phyloP scores from a whole-genome alignment of 2,888 invertebrate species.

The Quadroppia sp. region DNA sequence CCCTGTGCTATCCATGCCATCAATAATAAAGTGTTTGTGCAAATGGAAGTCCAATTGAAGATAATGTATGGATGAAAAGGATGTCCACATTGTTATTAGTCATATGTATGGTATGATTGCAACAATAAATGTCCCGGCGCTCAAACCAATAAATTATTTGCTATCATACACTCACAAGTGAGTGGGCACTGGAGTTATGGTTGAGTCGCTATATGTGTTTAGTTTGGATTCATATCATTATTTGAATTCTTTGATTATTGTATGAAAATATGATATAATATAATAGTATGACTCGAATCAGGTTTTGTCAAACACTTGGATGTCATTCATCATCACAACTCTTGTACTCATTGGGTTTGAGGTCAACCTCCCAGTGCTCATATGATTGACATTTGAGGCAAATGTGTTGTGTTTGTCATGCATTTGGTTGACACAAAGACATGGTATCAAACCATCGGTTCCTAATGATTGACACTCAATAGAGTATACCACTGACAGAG shows the following conservation, averaged over 20 bases:
- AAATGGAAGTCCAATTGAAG: not conserved
- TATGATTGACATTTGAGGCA: slow-evolving; percentile 4
- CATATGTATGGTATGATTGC: not conserved
- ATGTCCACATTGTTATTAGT: slow-evolving; percentile 10
- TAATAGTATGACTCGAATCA: slow-evolving; percentile 1
- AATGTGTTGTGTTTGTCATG: slow-evolving; percentile 16
- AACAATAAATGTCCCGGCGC: not conserved
- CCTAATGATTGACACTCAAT: not conserved
- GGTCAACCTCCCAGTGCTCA: not conserved
- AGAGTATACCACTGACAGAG: no score
- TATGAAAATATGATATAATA: no score
- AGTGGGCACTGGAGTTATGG: not conserved
- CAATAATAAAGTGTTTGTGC: slow-evolving; percentile 14
- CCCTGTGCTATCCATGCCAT: not conserved
- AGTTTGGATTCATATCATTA: not conserved
- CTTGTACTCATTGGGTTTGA: not conserved
- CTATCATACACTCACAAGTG: not conserved
- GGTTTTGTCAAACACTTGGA: not conserved
- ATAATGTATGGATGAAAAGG: not conserved
- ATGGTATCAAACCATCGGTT: not conserved
- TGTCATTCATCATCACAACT: slow-evolving; percentile 7
- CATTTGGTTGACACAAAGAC: not conserved
- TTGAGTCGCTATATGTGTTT: not conserved
- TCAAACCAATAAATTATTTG: slow-evolving; percentile 3
- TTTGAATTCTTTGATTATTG: not conserved